Evolutionary conservation across 2,113 vertebrate genomes (phyloP).

Genomic region (Megaleporinus macrocephalus): DNA sequence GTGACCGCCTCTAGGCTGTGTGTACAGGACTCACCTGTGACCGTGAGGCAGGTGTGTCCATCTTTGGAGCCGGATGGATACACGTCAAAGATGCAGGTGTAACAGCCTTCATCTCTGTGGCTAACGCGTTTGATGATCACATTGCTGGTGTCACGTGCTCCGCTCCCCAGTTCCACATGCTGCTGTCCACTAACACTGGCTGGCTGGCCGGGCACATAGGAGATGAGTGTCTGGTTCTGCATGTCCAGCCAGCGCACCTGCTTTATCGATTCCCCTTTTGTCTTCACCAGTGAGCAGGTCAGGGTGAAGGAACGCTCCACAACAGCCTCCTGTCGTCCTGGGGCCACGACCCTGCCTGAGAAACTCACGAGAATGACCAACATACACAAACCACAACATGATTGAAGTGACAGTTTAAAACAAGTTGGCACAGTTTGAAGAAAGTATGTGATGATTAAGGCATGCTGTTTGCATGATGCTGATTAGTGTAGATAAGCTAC

Average conservation of each 20-base stretch:
- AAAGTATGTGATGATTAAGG: too few relatives aligned
- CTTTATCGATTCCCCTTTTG: slow-evolving; percentile 63
- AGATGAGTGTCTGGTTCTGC: slow-evolving; percentile 74
- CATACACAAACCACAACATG: not conserved
- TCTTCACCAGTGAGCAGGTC: slow-evolving; percentile 68
- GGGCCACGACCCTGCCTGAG: slow-evolving; percentile 72
- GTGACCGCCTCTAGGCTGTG: not conserved
- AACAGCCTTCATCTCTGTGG: slow-evolving; percentile 78
- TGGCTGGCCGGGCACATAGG: slow-evolving; percentile 64
- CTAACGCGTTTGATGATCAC: slow-evolving; percentile 75
- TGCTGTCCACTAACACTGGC: slow-evolving; percentile 74
- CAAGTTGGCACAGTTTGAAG: too few relatives aligned
- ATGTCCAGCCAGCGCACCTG: slow-evolving; percentile 76
- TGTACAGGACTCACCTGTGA: slow-evolving; percentile 68
- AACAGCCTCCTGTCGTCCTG: slow-evolving; percentile 61
- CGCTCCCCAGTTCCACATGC: slow-evolving; percentile 71
- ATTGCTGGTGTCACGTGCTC: slow-evolving; percentile 66
- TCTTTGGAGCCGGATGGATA: slow-evolving; percentile 66
- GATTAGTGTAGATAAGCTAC: too few relatives aligned
- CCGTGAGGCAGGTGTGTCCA: slow-evolving; percentile 72
- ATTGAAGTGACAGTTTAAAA: not conserved
- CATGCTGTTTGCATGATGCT: too few relatives aligned
- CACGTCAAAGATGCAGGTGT: slow-evolving; percentile 79
- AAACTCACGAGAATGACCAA: slow-evolving; percentile 30
- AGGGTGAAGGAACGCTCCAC: slow-evolving; percentile 76